These are phyloP conservation scores for Siniperca chuatsi DNA, from an alignment of 2,113 vertebrate species.

Conservation along the genomic window DNA sequence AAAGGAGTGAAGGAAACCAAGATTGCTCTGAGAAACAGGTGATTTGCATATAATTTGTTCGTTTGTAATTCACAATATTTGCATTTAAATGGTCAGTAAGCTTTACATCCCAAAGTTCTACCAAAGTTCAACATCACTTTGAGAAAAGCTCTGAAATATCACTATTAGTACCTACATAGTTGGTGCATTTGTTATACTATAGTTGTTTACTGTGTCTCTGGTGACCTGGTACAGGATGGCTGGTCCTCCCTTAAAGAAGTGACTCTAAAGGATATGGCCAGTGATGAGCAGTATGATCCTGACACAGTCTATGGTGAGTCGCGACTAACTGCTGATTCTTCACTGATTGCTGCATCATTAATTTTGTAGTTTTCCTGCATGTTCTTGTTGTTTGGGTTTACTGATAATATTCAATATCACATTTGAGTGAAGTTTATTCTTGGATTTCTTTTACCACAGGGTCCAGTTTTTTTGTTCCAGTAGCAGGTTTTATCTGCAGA, in stretches of 20 bases:
- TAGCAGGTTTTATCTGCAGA: constrained; percentile 93
- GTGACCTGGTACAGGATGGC: constrained; percentile 65
- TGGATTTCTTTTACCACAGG: constrained; percentile 79
- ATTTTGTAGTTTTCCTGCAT: neutral
- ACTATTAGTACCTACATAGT: neutral
- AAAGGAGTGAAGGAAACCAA: constrained; percentile 70
- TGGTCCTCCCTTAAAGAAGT: constrained; percentile 74
- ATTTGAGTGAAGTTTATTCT: neutral
- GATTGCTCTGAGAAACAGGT: constrained; percentile 67
- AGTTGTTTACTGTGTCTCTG: constrained; percentile 12
- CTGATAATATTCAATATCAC: neutral
- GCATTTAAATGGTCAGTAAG: neutral
- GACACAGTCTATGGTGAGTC: constrained; percentile 90
- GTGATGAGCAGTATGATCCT: constrained; percentile 82
- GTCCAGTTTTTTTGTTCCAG: constrained; percentile 93
- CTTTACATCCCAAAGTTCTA: neutral
- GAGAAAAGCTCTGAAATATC: neutral
- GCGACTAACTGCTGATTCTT: neutral
- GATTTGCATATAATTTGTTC: neutral
- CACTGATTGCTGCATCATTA: neutral
- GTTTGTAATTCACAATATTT: neutral
- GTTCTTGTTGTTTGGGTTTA: neutral
- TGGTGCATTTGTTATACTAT: neutral
- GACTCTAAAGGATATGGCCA: constrained; percentile 74
- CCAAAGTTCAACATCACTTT: neutral